Conservation (phyloP, 2,888 invertebrate species). For the Amiota communis region DNA sequence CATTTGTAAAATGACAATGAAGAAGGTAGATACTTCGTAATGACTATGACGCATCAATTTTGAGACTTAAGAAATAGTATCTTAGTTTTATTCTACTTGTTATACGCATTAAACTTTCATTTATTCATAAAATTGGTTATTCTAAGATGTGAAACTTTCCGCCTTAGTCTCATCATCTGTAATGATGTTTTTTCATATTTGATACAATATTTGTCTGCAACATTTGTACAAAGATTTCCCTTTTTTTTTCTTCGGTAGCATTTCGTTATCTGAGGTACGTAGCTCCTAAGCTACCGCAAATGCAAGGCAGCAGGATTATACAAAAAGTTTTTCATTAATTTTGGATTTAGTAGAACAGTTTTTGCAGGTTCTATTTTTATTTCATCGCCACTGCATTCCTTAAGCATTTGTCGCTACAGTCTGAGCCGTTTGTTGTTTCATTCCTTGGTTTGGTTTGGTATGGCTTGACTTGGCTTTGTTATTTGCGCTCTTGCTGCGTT, state of each 20-base stretch:
- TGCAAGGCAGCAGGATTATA: constrained; percentile 62
- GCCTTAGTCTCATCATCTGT: too few species aligned
- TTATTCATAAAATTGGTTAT: too few species aligned
- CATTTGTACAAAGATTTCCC: constrained; percentile 42
- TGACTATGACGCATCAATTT: too few species aligned
- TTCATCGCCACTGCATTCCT: constrained; percentile 34
- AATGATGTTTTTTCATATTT: not conserved
- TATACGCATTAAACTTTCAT: too few species aligned
- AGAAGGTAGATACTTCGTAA: too few species aligned
- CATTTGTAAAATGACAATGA: too few species aligned
- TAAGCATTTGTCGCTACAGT: not conserved
- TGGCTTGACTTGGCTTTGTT: constrained; percentile 35
- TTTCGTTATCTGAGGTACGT: constrained; percentile 31
- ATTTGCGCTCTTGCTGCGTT: constrained; percentile 46
- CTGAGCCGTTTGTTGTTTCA: constrained; percentile 3
- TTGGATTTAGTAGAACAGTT: constrained; percentile 56
- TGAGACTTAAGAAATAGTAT: too few species aligned
- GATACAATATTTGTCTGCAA: constrained; percentile 30
- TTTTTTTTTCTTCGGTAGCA: constrained; percentile 37
- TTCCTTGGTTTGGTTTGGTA: not conserved
- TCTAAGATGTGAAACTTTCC: too few species aligned
- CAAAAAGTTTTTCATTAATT: constrained; percentile 71
- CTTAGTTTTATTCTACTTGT: too few species aligned
- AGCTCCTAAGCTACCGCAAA: constrained; percentile 30
- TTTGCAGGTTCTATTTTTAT: constrained; percentile 58